Conservation (phyloP, 2,888 invertebrate species). For the Drosophila macrospina region DNA sequence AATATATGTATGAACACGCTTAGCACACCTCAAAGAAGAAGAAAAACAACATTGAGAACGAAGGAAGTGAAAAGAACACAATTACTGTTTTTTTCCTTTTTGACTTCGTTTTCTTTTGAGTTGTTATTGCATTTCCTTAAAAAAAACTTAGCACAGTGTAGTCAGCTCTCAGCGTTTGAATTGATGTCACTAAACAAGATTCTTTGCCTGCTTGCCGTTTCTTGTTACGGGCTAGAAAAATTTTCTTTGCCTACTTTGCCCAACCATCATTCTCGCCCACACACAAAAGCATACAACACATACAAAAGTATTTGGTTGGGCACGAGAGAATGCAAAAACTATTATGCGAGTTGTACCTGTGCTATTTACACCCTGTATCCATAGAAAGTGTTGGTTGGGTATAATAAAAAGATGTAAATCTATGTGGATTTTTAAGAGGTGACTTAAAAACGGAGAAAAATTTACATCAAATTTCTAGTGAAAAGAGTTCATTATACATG, state of each 20-base stretch:
- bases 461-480: too few relatives aligned
- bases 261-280: constrained; percentile 33
- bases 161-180: constrained; percentile 20
- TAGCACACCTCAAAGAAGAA: background rate
- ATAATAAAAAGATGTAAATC: background rate
- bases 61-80: background rate
- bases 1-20: background rate
- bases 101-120: constrained; percentile 15
- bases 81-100: constrained; percentile 2
- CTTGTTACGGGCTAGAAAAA: constrained; percentile 25
- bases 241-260: constrained; percentile 64
- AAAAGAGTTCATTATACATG: background rate
- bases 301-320: background rate
- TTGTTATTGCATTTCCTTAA: constrained; percentile 6
- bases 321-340: background rate
- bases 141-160: constrained; percentile 8
- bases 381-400: background rate
- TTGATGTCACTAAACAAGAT: constrained; percentile 60
- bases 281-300: constrained; percentile 22
- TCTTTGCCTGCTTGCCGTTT: constrained; percentile 40
- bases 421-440: too few relatives aligned
- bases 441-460: too few relatives aligned
- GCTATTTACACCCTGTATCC: constrained; percentile 2
- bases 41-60: constrained; percentile 1
- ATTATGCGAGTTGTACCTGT: constrained; percentile 2